Percentiles rank a stretch among this genome's conserved stretches.
phyloP scores from a whole-genome alignment of 2,113 vertebrate species.

The Labeo catla region DNA sequence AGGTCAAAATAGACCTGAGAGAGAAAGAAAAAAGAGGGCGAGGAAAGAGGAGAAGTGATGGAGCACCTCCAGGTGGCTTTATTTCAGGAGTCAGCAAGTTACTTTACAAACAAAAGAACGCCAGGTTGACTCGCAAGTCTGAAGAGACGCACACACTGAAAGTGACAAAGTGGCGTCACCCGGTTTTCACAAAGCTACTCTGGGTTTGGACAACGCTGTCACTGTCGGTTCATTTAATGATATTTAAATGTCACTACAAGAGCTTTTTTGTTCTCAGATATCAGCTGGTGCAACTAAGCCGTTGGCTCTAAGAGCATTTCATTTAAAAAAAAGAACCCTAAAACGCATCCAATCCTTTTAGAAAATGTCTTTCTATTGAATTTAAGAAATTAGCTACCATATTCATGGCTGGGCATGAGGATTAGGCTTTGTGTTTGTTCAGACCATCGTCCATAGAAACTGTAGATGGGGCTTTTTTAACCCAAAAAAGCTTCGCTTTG shows the following conservation, averaged over 20 bases:
- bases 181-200: not conserved
- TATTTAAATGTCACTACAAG: not conserved
- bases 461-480: conserved; percentile 10
- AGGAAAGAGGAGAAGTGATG: conserved; percentile 30
- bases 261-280: conserved; percentile 15
- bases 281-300: conserved; percentile 11
- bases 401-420: not conserved
- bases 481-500: conserved; percentile 41
- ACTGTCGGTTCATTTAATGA: conserved; percentile 6
- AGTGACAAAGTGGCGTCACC: conserved; percentile 18
- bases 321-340: conserved; percentile 4
- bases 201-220: conserved; percentile 23
- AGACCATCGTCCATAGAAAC: not conserved
- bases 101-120: conserved; percentile 54
- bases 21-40: conserved; percentile 8
- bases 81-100: conserved; percentile 64
- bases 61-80: conserved; percentile 63
- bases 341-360: conserved; percentile 19
- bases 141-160: conserved; percentile 16
- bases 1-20: conserved; percentile 70
- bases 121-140: conserved; percentile 29
- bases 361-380: conserved; percentile 18
- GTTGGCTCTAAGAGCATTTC: not conserved
- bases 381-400: not conserved
- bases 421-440: conserved; percentile 23